Conservation (phyloP, 2,888 invertebrate species). For the Malachius bipustulatus region DNA sequence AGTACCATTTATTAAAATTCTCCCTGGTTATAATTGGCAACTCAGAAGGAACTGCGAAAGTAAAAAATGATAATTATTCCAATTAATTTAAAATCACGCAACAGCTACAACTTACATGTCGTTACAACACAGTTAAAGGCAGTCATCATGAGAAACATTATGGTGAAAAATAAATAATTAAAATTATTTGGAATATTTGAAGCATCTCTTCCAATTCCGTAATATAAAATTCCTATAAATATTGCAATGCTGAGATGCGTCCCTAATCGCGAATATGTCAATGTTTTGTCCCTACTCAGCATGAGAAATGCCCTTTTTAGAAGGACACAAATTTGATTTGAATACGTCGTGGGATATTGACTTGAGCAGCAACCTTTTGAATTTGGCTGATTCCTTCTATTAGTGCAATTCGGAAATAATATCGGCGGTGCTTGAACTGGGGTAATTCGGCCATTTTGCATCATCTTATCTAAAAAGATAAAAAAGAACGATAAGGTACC, state of each 20-base stretch:
- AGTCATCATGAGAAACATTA: slow-evolving; percentile 91
- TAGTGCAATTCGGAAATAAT: slow-evolving; percentile 20
- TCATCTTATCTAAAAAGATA: slow-evolving; percentile 41
- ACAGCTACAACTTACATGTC: slow-evolving; percentile 60
- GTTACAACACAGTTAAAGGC: slow-evolving; percentile 84
- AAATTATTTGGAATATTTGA: slow-evolving; percentile 72
- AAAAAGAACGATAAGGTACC: too few species aligned
- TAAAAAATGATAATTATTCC: too few species aligned
- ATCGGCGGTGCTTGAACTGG: slow-evolving; percentile 40
- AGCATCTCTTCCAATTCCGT: slow-evolving; percentile 77
- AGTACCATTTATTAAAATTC: slow-evolving; percentile 59
- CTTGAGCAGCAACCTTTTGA: slow-evolving; percentile 21
- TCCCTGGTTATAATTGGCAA: slow-evolving; percentile 49
- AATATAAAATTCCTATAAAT: slow-evolving; percentile 72
- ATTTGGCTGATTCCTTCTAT: slow-evolving; percentile 11
- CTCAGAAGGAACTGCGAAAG: slow-evolving; percentile 48
- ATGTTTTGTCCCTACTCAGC: slow-evolving; percentile 56
- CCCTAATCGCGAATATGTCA: slow-evolving; percentile 63
- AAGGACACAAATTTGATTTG: slow-evolving; percentile 46
- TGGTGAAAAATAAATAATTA: slow-evolving; percentile 79
- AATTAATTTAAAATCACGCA: slow-evolving; percentile 6
- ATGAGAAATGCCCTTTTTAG: slow-evolving; percentile 50
- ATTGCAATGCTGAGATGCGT: slow-evolving; percentile 74
- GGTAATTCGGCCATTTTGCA: slow-evolving; percentile 40
- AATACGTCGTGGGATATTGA: slow-evolving; percentile 45